Conservation (phyloP, 2,797 vertebrate genomes). For the Manis crassicaudata region DNA sequence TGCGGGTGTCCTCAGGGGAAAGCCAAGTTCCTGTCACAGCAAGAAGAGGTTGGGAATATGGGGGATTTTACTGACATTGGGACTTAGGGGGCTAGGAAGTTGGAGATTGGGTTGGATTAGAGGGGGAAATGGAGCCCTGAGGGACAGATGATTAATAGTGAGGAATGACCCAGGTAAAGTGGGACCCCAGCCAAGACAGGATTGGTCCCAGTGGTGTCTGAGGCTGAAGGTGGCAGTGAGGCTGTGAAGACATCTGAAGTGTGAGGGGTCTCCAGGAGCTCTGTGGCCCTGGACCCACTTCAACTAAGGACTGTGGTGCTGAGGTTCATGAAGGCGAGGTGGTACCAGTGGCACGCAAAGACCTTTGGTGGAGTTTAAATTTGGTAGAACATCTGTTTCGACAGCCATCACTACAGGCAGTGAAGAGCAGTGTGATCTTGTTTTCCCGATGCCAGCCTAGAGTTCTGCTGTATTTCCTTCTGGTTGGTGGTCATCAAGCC, state of each 20-base stretch:
- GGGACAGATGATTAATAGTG: neutral
- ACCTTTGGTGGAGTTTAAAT: neutral
- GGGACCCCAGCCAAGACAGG: neutral
- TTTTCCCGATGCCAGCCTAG: neutral
- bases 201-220: neutral
- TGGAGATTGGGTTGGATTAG: neutral
- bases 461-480: neutral
- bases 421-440: neutral
- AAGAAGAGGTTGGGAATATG: neutral
- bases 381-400: neutral
- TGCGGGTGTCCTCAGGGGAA: neutral
- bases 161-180: neutral
- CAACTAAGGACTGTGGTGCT: neutral
- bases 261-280: neutral
- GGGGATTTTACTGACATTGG: neutral
- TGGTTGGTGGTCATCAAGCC: neutral
- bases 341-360: neutral
- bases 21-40: neutral
- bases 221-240: neutral
- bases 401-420: neutral
- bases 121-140: rapidly evolving
- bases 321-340: neutral
- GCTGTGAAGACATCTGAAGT: neutral
- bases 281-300: neutral
- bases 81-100: neutral